These are phyloP conservation scores for Phyllopteryx taeniolatus DNA, from an alignment of 2,113 vertebrate genomes.

Conservation along the genomic window DNA sequence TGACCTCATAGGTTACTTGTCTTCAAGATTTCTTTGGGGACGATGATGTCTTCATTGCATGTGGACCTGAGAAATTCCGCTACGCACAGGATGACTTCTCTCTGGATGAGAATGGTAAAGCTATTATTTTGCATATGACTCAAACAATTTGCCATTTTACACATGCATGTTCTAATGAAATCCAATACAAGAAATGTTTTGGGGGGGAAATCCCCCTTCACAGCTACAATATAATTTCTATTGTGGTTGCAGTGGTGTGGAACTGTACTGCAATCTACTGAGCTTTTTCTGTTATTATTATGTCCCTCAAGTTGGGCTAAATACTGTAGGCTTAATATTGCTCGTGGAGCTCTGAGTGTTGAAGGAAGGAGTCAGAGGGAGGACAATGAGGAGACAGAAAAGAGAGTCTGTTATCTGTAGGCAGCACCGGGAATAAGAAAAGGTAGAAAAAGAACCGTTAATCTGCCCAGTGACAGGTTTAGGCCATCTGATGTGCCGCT, in stretches of 20 bases:
- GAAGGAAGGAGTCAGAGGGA: slow-evolving; percentile 13
- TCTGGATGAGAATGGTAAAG: slow-evolving; percentile 89
- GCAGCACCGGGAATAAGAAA: slow-evolving; percentile 32
- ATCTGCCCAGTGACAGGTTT: slow-evolving; percentile 66
- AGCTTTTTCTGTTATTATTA: background rate
- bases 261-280: background rate
- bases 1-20: slow-evolving; percentile 83
- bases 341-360: background rate
- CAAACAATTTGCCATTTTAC: background rate
- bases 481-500: slow-evolving; percentile 56
- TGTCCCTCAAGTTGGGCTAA: background rate
- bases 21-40: slow-evolving; percentile 99
- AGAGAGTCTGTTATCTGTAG: slow-evolving; percentile 53
- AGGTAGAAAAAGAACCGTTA: slow-evolving; percentile 50
- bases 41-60: slow-evolving; percentile 96
- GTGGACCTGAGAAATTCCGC: slow-evolving; percentile 96
- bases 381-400: slow-evolving; percentile 13
- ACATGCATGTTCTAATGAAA: no score
- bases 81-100: slow-evolving; percentile 98
- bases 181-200: no score
- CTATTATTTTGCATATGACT: slow-evolving; percentile 22
- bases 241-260: background rate
- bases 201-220: no score
- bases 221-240: background rate
- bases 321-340: background rate